Evolutionary conservation across 2,113 vertebrate genomes (phyloP), one percentile per base, ranked within the genome.

Genomic region (Clarias gariepinus): DNA sequence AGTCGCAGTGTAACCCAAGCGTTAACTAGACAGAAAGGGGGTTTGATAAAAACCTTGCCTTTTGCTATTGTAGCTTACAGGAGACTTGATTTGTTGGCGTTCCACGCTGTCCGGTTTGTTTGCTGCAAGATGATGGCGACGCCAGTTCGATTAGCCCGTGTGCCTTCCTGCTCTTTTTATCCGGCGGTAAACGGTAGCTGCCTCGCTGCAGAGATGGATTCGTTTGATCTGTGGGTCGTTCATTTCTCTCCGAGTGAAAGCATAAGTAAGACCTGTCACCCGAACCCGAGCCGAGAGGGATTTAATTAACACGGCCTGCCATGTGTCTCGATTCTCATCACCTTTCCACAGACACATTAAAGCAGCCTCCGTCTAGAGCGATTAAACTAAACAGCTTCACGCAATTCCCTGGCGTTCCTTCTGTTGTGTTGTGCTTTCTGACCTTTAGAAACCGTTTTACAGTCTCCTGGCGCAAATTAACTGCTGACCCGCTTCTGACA

Each of bases 231-330:
- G 90, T 87, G 91, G 93, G 91, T 92, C 92, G 90, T 93, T 93
- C 92, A 94, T 93, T 93, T 66, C 93, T 91, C 87, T 90, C 85
- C 88, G 91, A 91, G 89, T 91, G 92, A 92, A 91, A 87, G 91
- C 91, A 92, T 91, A 93, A 92, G 90, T 91, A 92, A 93, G 90
- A 90, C 88, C 92, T 92, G 94, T 94, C 94, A 94, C 89, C 85
- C 89, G 83, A 91, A 90, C 89, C 86, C 85, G 84, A 47, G 91
- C 88, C 84, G 88, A 90, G 91, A 88, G 93, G 89, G 90, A 92
- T 94, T 94, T 93, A 92, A 93, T 95, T 93, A 94, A 94, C 92
- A 91, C 83, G 84, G 91, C 89, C 92, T 93, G 92, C 91, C 93
- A 94, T 92, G 89, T 93, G 92, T 89, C 89, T 91, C 91, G 89